Conservation (phyloP, 2,113 vertebrate species). For the Gymnorhina tibicen region DNA sequence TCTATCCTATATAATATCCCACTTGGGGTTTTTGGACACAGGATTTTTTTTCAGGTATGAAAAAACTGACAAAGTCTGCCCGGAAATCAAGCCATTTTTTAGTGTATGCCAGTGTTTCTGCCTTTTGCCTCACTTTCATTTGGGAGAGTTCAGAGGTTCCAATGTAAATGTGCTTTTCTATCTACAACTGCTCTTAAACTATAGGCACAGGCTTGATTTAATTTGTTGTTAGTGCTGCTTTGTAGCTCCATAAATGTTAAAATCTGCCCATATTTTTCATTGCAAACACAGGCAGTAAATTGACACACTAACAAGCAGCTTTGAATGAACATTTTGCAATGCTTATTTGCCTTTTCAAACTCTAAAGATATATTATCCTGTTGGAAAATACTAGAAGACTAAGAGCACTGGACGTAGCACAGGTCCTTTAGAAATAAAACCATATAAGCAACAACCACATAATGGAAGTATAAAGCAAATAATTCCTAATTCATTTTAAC, state of each 20-base stretch:
- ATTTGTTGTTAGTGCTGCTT: background rate
- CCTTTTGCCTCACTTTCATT: background rate
- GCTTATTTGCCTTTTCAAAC: background rate
- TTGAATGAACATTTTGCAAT: background rate
- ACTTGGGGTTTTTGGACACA: background rate
- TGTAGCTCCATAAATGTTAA: background rate
- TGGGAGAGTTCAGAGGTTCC: background rate
- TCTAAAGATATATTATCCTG: background rate
- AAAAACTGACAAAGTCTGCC: background rate
- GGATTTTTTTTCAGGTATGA: background rate
- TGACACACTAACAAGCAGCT: background rate
- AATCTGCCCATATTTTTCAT: background rate
- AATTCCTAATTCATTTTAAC: background rate
- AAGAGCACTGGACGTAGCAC: background rate
- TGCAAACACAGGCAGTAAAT: background rate
- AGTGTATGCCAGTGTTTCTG: background rate
- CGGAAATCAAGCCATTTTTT: background rate
- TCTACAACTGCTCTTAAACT: background rate
- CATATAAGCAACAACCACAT: background rate
- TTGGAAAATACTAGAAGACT: background rate
- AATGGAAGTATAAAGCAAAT: background rate
- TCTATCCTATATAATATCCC: background rate
- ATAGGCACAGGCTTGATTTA: background rate
- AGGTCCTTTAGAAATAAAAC: background rate
- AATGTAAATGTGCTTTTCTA: background rate